phyloP scores from a whole-genome alignment of 2,888 invertebrate species.

The Netelia virgata region DNA sequence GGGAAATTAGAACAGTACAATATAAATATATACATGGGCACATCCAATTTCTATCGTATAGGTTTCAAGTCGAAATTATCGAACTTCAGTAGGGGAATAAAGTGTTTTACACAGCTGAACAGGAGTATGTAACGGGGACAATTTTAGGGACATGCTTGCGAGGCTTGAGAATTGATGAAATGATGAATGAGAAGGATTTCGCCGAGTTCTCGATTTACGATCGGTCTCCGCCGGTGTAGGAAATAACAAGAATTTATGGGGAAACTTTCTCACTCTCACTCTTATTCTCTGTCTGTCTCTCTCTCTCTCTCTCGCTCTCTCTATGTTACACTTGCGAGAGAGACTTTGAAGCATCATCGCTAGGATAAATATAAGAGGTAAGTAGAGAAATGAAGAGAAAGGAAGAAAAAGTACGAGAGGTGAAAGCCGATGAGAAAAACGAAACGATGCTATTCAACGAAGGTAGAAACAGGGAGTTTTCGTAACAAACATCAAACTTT shows the following conservation, averaged over 20 bases:
- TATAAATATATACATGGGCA: neutral
- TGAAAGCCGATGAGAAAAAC: neutral
- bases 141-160: slow-evolving; percentile 31
- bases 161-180: slow-evolving; percentile 49
- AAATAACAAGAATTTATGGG: slow-evolving; percentile 63
- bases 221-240: slow-evolving; percentile 16
- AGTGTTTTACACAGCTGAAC: slow-evolving; percentile 35
- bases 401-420: neutral
- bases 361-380: slow-evolving; percentile 41
- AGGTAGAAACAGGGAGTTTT: slow-evolving; percentile 45
- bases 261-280: slow-evolving; percentile 12
- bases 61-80: slow-evolving; percentile 5
- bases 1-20: slow-evolving; percentile 21
- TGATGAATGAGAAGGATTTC: slow-evolving; percentile 51
- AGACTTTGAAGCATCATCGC: slow-evolving; percentile 27
- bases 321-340: slow-evolving; percentile 31
- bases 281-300: too few relatives aligned
- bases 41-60: slow-evolving; percentile 1
- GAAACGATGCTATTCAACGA: neutral
- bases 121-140: slow-evolving; percentile 14
- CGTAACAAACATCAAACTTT: slow-evolving; percentile 49
- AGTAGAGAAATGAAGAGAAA: neutral
- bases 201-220: slow-evolving; percentile 49
- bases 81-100: neutral
- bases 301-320: too few relatives aligned